Conservation (phyloP, 1,140 invertebrate species). For the Drosophila punjabiensis region DNA sequence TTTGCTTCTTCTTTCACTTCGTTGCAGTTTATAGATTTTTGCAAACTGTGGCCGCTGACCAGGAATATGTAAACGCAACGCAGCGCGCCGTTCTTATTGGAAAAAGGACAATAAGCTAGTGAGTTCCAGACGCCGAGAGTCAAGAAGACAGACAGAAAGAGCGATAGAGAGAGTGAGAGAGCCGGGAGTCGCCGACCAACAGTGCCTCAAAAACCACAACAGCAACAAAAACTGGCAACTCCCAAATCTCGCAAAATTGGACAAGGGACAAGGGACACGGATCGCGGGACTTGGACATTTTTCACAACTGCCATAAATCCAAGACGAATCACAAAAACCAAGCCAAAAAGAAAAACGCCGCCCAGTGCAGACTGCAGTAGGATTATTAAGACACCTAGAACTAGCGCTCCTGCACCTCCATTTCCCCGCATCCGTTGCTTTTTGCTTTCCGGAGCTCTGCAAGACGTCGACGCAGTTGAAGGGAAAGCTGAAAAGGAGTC, state of each 20-base stretch:
- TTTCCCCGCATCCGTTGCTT: conserved; percentile 4
- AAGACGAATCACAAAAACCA: conserved; percentile 18
- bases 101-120: conserved; percentile 52
- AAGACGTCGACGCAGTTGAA: conserved; percentile 10
- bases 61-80: conserved; percentile 83
- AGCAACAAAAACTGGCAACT: conserved; percentile 49
- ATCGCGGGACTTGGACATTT: conserved; percentile 26
- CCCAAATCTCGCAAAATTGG: conserved; percentile 7
- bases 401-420: conserved; percentile 18
- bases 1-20: conserved; percentile 57
- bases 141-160: conserved; percentile 30
- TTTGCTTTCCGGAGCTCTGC: conserved; percentile 3
- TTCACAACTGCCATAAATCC: conserved; percentile 72
- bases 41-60: conserved; percentile 74
- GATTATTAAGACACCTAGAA: conserved; percentile 33
- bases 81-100: conserved; percentile 68
- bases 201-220: conserved; percentile 61
- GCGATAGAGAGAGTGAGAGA: neutral
- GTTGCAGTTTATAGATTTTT: conserved; percentile 85
- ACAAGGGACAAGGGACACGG: conserved; percentile 17
- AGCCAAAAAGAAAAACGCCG: conserved; percentile 71
- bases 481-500: conserved; percentile 10
- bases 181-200: conserved; percentile 62
- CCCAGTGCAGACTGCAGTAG: conserved; percentile 75
- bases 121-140: conserved; percentile 7